Base-by-base conservation (phyloP, 2,113 vertebrate species). In the Larimichthys polyactis region DNA sequence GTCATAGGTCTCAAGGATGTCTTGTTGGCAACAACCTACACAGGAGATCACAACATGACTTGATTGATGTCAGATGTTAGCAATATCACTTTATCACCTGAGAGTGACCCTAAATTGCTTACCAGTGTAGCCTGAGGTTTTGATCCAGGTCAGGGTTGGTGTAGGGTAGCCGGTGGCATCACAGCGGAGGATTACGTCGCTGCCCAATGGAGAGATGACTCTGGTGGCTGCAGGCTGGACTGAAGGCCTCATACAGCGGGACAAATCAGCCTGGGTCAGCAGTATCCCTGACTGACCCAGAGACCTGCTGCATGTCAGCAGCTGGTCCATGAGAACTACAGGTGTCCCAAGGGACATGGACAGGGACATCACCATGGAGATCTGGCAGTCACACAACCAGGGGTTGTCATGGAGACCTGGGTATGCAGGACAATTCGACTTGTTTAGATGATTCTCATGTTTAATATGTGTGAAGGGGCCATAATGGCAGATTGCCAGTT, bases 381-480 rank as follows among this genome's bases (percentile, higher is more conserved):
- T 97, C 71, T 95, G 96, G 58, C 97, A 99, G 92, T 99, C 96
- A 83, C 98, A 98, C 87, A 96, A 92, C 97, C 97, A 99, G 2
- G 96, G 97, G 82, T 99, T 99, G 92, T 99, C 98, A 89, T 98
- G 97, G 57, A 99, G 92, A 93, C 97, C 97, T 99, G 54, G 40
- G 19, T 66, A 71, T 24, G 36, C 44, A 77, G 54, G 19, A 87
- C 1, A 78, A 51, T 81, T 52, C 15, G 4, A n/a, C 5, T 7
- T 44, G n/a, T 68, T 82, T 74, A 27, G 14, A 36, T 27, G 17
- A 57, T 27, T 46, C 40, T 17, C 27, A n/a, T 52, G 58, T 48
- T 67, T 48, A 7, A 59, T 65, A 2, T 19, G 29, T 67, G 3
- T 54, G 19, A 54, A 3, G 19, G 3, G 9, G 51, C 2, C 10